Base-by-base conservation (phyloP, 2,797 vertebrate species). In the Heteromormyrus szaboi region DNA sequence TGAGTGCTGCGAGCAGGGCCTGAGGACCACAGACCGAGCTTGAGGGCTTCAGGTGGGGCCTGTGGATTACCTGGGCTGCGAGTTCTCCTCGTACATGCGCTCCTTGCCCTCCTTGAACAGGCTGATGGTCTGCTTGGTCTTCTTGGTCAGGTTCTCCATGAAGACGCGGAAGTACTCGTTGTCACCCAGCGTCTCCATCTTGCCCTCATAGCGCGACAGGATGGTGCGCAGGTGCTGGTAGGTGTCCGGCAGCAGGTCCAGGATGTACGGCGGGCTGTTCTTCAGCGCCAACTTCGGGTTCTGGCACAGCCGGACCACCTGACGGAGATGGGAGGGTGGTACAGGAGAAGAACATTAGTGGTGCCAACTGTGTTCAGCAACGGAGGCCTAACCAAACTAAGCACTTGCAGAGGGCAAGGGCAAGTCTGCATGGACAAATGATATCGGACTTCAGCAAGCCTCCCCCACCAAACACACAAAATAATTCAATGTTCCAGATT, bases 91-190 rank as follows among this genome's bases (percentile, higher is more conserved):
- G 3, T 99, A 99, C 98, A 99, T 99, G 92, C 98, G 93, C 14
- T 99, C 98, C 89, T 99, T 99, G 86, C 98, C 98, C 88, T 99
- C 98, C 91, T 99, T 99, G 94, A 99, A 99, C 89, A 99, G 96
- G 94, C 98, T 98, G 94, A 99, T 99, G 91, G 98, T 99, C 95
- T 99, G 99, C 93, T 99, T 99, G 91, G 98, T 99, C 94, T 99
- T 99, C 93, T 99, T 99, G 92, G 97, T 97, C 90, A 99, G 92
- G 93, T 99, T 99, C 92, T 99, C 99, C 98, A 99, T 97, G 94
- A 99, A 99, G 87, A 99, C 98, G 0, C 99, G 96, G 93, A 99
- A 99, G 90, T 99, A 99, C 92, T 99, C 99, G 0, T 99, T 99
- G 88, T 99, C 99, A 1, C 98, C 98, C 81, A 99, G 93, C 2